Evolutionary conservation across 2,888 invertebrate genomes (phyloP).

Genomic region (Hypercompe scribonia): DNA sequence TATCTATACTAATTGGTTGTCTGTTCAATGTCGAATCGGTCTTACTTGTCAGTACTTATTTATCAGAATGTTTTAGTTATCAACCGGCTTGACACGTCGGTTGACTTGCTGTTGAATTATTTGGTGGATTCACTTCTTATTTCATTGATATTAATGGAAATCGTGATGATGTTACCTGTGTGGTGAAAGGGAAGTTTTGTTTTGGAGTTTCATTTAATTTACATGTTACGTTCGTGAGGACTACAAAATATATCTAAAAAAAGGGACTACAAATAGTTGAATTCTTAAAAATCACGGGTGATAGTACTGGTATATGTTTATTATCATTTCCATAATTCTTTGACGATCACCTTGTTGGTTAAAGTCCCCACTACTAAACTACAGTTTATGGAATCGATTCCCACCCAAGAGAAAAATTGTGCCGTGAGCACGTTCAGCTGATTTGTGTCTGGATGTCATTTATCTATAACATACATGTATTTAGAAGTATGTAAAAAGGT

Average conservation of each 20-base stretch:
- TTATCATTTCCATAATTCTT: not conserved
- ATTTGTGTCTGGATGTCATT: not conserved
- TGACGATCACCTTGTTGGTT: not conserved
- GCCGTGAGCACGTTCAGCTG: too few species aligned
- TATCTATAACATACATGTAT: not conserved
- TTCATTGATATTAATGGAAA: slow-evolving; percentile 8
- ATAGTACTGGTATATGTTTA: not conserved
- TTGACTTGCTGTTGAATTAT: slow-evolving; percentile 17
- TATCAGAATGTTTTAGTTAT: slow-evolving; percentile 34
- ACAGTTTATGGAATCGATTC: too few species aligned
- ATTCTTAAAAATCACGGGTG: not conserved
- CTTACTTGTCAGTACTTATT: slow-evolving; percentile 38
- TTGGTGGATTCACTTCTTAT: slow-evolving; percentile 2
- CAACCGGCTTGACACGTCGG: slow-evolving; percentile 24
- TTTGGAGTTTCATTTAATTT: not conserved
- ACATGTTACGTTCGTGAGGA: not conserved
- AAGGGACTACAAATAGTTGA: not conserved
- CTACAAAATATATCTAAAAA: not conserved
- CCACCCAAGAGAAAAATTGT: too few species aligned
- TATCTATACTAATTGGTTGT: slow-evolving; percentile 36
- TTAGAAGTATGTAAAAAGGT: not conserved
- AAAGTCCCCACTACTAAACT: too few species aligned
- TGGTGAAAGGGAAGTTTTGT: not conserved
- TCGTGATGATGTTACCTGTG: not conserved
- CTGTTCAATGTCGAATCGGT: slow-evolving; percentile 45